Percentiles rank a stretch among this genome's conserved stretches.
Evolutionary conservation across 2,113 vertebrate species (phyloP).

Genomic region (Oenanthe melanoleuca): DNA sequence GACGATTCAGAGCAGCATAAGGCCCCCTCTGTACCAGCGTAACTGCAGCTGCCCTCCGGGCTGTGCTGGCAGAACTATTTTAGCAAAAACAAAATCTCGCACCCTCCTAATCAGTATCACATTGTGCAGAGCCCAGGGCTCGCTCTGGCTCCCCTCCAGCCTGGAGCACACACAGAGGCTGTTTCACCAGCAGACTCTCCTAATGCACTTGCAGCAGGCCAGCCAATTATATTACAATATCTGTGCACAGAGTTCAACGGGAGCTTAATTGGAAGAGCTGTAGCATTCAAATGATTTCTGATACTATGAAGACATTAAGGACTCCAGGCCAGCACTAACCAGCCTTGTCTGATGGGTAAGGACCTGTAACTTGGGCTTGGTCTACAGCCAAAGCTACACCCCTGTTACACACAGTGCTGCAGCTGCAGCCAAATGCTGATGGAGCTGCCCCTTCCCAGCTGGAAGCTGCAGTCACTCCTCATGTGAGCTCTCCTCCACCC

Average conservation of each 20-base stretch:
- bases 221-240: constrained; percentile 33
- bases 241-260: background rate
- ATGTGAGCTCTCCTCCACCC: background rate
- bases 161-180: background rate
- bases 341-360: background rate
- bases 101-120: constrained; percentile 9
- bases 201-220: background rate
- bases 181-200: background rate
- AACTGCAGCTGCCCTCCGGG: background rate
- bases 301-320: background rate
- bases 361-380: background rate
- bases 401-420: background rate
- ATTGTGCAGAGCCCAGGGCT: background rate
- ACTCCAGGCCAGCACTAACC: background rate
- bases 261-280: constrained; percentile 32
- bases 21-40: background rate
- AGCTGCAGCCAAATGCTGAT: background rate
- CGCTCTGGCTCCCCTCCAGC: constrained; percentile 36
- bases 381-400: background rate
- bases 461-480: background rate
- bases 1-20: background rate
- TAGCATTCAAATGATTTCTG: constrained; percentile 30
- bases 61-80: background rate
- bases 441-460: constrained; percentile 12
- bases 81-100: background rate